Base-by-base conservation (phyloP, 2,113 vertebrate genomes). In the Peromyscus leucopus region DNA sequence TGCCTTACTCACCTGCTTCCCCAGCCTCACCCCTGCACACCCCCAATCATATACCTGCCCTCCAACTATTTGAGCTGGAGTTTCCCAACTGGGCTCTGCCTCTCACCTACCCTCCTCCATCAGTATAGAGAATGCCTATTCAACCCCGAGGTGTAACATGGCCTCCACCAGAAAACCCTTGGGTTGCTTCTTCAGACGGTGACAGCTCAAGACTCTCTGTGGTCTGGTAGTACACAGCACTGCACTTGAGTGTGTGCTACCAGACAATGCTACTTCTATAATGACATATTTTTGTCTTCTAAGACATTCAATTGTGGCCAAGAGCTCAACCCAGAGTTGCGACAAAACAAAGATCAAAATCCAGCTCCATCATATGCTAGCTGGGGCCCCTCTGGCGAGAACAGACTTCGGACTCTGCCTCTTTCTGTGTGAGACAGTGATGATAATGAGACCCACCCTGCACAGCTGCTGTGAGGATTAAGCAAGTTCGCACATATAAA, bases 261-360 rank as follows among this genome's bases (percentile, higher is more conserved):
- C 42, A 90, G 84, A 79, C 1, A 21, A 65, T 19, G n/a, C n/a
- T 74, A 88, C 51, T 92, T 94, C 72, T 74, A 8, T 82, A 85
- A 76, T 71, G 57, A 22, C 31, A 4, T 51, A 36, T 46, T 75
- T 84, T 88, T 71, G 12, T 95, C 87, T 96, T 69, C 67, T 24
- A 84, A 89, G 79, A 69, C 36, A 85, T 19, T 48, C 69, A 82
- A 48, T 6, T 22, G 42, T 95, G 72, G 65, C 63, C 90, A 80
- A 93, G 79, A 95, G 17, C 22, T 93, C 71, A 83, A 96, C 72
- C 89, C 79, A 22, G 21, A 82, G 69, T 93, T 69, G n/a, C 39
- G 67, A 96, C 74, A 89, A 65, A 74, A 48, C 42, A 78, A 78
- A 80, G 42, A 86, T 96, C 89, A 96, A 93, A 91, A 89, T 93